A percentile compares a stretch with the other conserved stretches of the same genome.
These are phyloP conservation scores for Yponomeuta sedellus DNA, from an alignment of 2,888 invertebrate species.

Conservation along the genomic window DNA sequence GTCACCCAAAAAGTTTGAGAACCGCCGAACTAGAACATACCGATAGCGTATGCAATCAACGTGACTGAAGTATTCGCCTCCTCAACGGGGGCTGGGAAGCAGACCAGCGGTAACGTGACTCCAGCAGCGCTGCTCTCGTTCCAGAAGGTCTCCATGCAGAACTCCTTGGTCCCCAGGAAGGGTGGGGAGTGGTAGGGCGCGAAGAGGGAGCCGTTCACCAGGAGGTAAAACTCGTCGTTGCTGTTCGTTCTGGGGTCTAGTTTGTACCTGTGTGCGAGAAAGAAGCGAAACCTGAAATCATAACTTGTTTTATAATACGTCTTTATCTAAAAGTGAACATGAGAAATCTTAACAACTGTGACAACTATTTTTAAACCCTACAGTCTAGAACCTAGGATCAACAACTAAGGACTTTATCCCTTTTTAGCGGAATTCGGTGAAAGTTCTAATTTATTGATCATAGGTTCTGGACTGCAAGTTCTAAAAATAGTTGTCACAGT, in stretches of 20 bases:
- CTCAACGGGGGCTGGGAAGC: slow-evolving; percentile 55
- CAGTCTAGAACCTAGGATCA: no score
- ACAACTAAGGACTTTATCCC: no score
- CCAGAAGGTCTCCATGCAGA: slow-evolving; percentile 78
- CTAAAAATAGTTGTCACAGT: no score
- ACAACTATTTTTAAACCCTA: no score
- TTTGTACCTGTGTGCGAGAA: slow-evolving; percentile 62
- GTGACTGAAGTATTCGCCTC: slow-evolving; percentile 52
- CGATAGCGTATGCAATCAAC: slow-evolving; percentile 59
- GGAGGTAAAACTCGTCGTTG: slow-evolving; percentile 74
- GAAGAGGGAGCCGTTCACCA: slow-evolving; percentile 77
- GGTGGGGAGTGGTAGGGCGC: slow-evolving; percentile 62
- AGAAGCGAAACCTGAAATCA: no score
- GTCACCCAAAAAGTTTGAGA: no score
- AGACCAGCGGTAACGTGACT: slow-evolving; percentile 73
- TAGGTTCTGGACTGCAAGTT: no score
- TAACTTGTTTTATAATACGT: no score
- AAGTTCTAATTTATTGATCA: no score
- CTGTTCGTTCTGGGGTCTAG: slow-evolving; percentile 64
- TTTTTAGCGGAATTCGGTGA: no score
- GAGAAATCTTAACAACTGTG: no score
- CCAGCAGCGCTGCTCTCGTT: slow-evolving; percentile 60
- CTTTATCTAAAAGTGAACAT: no score
- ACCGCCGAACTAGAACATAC: slow-evolving; percentile 34
- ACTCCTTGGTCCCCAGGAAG: slow-evolving; percentile 70